Conservation (phyloP, 2,888 invertebrate genomes). For the Coenonympha arcania region DNA sequence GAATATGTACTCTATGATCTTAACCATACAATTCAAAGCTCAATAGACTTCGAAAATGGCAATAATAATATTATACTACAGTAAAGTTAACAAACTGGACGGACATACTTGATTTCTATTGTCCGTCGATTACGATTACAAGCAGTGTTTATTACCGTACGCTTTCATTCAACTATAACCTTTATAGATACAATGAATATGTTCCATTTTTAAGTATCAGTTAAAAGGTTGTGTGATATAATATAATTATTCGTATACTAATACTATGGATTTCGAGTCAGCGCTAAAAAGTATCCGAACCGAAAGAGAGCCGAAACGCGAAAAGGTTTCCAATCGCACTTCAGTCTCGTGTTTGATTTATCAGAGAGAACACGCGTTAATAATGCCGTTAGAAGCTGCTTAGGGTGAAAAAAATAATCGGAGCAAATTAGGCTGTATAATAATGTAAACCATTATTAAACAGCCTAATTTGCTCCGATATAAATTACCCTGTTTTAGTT, state of each 20-base stretch:
- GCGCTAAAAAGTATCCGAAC: no score
- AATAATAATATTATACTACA: conserved; percentile 3
- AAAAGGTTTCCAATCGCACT: no score
- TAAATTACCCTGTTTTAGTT: no score
- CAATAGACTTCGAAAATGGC: conserved; percentile 30
- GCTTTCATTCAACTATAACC: conserved; percentile 34
- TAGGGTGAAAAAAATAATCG: no score
- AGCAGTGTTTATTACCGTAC: conserved; percentile 21
- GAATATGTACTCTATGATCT: conserved; percentile 11
- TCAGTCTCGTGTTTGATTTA: no score
- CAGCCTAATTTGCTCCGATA: no score
- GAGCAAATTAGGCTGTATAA: no score
- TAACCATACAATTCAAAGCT: conserved; percentile 26
- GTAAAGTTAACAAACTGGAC: conserved; percentile 13
- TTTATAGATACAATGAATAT: conserved; percentile 32
- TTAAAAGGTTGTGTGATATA: conserved; percentile 42
- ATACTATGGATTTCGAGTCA: no score
- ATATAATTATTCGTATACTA: conserved; percentile 55
- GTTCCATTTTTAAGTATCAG: conserved; percentile 19
- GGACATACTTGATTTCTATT: conserved; percentile 35
- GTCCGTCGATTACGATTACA: conserved; percentile 32
- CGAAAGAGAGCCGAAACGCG: no score
- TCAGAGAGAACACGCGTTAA: no score
- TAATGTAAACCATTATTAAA: no score
- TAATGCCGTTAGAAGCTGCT: no score